These are phyloP conservation scores for Nettapus auritus DNA, from an alignment of 2,113 vertebrate genomes.

Conservation along the genomic window DNA sequence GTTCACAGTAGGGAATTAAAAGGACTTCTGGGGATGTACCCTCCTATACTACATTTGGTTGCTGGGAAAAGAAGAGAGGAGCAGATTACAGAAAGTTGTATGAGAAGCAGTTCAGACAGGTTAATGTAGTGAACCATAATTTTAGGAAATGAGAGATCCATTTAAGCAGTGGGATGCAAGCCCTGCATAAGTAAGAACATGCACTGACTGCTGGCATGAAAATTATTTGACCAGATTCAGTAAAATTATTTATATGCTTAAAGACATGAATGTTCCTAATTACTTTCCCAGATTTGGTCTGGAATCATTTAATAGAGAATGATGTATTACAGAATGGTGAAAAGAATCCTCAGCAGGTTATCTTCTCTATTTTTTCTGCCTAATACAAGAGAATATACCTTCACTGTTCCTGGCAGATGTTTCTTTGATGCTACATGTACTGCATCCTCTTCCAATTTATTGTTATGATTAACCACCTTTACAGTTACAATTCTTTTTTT, in stretches of 20 bases:
- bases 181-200: background rate
- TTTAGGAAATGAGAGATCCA: background rate
- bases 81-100: background rate
- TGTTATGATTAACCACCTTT: background rate
- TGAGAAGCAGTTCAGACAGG: background rate
- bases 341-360: background rate
- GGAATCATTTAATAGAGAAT: background rate
- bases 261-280: background rate
- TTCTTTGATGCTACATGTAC: background rate
- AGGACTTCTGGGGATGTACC: background rate
- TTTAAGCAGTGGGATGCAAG: background rate
- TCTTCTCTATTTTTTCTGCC: background rate
- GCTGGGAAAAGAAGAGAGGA: background rate
- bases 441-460: background rate
- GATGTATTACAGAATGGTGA: too few species aligned
- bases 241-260: background rate
- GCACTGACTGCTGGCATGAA: background rate
- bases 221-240: background rate
- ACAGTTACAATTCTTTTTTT: background rate
- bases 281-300: background rate
- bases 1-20: background rate
- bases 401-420: background rate
- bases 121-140: background rate
- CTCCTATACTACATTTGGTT: background rate
- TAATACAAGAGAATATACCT: background rate